Conservation (phyloP, 2,888 invertebrate genomes). For the Tridacna gigas region DNA sequence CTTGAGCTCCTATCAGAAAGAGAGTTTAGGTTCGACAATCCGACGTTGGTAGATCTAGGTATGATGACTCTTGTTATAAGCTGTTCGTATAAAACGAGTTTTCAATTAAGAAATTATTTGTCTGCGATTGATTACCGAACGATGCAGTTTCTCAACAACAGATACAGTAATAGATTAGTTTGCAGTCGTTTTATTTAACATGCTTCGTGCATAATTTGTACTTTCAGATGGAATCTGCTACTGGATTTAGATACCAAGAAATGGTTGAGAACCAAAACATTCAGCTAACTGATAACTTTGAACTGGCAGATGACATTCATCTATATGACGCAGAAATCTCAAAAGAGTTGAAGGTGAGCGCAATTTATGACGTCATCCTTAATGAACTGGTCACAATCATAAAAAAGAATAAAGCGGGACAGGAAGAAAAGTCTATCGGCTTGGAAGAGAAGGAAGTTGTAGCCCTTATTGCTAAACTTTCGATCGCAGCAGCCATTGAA, state of each 20-base stretch:
- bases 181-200: neutral
- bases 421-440: neutral
- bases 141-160: neutral
- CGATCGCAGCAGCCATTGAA: neutral
- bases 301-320: neutral
- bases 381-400: neutral
- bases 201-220: neutral
- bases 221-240: neutral
- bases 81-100: too few species aligned
- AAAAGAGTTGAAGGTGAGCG: neutral
- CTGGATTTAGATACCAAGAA: neutral
- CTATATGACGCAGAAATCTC: neutral
- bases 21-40: too few species aligned
- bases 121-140: neutral
- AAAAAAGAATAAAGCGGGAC: neutral
- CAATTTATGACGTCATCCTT: neutral
- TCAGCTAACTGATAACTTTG: neutral
- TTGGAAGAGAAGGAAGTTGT: neutral
- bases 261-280: neutral
- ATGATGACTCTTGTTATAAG: too few species aligned
- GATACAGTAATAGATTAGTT: neutral
- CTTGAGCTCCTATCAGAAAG: too few species aligned
- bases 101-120: too few species aligned
- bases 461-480: neutral
- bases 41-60: too few species aligned